Conservation (phyloP, 2,888 invertebrate species). For the Lasioglossum oenotherae region DNA sequence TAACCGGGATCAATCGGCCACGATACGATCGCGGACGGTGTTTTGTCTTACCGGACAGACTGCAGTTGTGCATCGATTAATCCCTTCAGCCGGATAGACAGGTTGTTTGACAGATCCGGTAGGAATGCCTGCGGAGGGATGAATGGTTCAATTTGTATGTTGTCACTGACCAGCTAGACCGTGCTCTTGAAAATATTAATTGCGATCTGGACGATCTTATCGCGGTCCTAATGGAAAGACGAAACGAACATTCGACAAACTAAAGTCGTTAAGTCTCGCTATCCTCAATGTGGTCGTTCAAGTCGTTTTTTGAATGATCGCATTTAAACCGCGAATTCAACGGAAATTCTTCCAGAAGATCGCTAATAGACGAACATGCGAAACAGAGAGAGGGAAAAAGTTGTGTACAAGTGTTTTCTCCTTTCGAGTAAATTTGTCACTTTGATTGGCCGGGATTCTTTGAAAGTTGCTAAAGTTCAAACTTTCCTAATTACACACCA, state of each 20-base stretch:
- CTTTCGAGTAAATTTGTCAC: background rate
- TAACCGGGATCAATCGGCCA: constrained; percentile 60
- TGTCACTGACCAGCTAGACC: background rate
- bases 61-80: constrained; percentile 34
- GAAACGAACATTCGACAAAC: background rate
- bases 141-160: constrained; percentile 20
- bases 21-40: constrained; percentile 54
- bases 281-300: no score
- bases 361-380: background rate
- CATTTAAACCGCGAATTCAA: background rate
- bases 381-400: background rate
- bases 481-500: background rate
- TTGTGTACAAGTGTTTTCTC: background rate
- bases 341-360: background rate
- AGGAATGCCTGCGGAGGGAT: background rate
- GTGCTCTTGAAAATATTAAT: background rate
- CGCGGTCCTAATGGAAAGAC: background rate
- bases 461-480: background rate
- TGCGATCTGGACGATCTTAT: background rate
- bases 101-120: constrained; percentile 25
- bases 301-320: no score
- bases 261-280: no score
- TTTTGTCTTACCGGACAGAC: constrained; percentile 42
- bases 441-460: background rate
- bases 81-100: constrained; percentile 6